These are phyloP conservation scores for Tinea semifulvella DNA, from an alignment of 2,888 invertebrate species.

Conservation along the genomic window DNA sequence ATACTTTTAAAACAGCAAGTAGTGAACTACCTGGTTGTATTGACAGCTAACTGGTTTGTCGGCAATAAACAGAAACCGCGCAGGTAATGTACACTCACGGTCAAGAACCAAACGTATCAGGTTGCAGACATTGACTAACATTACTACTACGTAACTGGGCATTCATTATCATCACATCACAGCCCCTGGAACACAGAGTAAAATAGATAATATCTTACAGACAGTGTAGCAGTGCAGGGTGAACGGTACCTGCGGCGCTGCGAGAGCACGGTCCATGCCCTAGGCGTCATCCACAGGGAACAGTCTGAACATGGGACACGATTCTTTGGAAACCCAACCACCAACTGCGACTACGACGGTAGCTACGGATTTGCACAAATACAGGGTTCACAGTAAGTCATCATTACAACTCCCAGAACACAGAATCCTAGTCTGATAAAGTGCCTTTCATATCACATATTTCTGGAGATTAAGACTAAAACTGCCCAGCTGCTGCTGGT, in stretches of 20 bases:
- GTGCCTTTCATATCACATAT: too few relatives aligned
- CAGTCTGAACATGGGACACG: conserved; percentile 68
- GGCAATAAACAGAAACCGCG: neutral
- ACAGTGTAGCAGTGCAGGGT: conserved; percentile 49
- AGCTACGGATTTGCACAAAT: conserved; percentile 68
- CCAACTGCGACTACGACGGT: conserved; percentile 73
- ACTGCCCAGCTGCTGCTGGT: too few relatives aligned
- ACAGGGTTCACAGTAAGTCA: conserved; percentile 13
- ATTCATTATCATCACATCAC: too few relatives aligned
- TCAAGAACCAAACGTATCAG: neutral
- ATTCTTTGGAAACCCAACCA: conserved; percentile 55
- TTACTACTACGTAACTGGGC: conserved; percentile 66
- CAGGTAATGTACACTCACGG: neutral
- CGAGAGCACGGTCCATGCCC: conserved; percentile 70
- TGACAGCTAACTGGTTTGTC: too few relatives aligned
- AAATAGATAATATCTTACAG: too few relatives aligned
- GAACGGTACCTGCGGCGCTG: conserved; percentile 71
- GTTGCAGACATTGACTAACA: conserved; percentile 22
- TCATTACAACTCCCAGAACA: neutral
- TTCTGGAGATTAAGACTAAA: too few relatives aligned
- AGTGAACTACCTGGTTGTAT: too few relatives aligned
- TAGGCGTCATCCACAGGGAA: conserved; percentile 54
- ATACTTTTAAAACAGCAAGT: too few relatives aligned
- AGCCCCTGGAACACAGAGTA: too few relatives aligned
- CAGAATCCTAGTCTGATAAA: neutral